A percentile compares a stretch with the other conserved stretches of the same genome.
Evolutionary conservation across 2,888 invertebrate genomes (phyloP).

Genomic region (Drosophila nigritarsus): DNA sequence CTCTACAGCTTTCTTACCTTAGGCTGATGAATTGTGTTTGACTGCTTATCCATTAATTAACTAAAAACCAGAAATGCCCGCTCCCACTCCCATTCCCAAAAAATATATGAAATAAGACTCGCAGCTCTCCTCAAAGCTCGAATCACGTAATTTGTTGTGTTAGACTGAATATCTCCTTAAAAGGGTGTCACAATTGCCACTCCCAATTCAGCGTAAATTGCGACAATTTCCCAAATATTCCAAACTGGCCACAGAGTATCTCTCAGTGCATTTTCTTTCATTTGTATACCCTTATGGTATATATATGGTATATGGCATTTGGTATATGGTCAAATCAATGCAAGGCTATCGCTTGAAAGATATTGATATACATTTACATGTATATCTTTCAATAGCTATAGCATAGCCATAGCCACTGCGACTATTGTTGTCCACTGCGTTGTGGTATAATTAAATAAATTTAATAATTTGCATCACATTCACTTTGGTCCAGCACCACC

Average conservation of each 20-base stretch:
- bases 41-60: neutral
- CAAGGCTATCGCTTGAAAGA: slow-evolving; percentile 8
- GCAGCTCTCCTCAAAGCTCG: no score
- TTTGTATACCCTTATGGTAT: neutral
- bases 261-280: slow-evolving; percentile 1
- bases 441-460: slow-evolving; percentile 22
- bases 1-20: neutral
- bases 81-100: neutral
- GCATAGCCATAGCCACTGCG: neutral
- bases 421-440: slow-evolving; percentile 22
- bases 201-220: slow-evolving; percentile 5
- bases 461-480: slow-evolving; percentile 67
- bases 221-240: slow-evolving; percentile 1
- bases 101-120: neutral
- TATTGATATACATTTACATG: slow-evolving; percentile 5
- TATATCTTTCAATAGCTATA: slow-evolving; percentile 4
- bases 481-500: slow-evolving; percentile 52
- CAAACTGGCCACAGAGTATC: neutral
- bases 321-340: neutral
- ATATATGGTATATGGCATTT: neutral
- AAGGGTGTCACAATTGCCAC: slow-evolving; percentile 13
- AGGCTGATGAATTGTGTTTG: neutral
- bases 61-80: neutral
- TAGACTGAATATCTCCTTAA: slow-evolving; percentile 11
- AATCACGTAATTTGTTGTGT: slow-evolving; percentile 6